These are phyloP conservation scores for Anagyrus pseudococci DNA, from an alignment of 2,888 invertebrate genomes.

Conservation along the genomic window DNA sequence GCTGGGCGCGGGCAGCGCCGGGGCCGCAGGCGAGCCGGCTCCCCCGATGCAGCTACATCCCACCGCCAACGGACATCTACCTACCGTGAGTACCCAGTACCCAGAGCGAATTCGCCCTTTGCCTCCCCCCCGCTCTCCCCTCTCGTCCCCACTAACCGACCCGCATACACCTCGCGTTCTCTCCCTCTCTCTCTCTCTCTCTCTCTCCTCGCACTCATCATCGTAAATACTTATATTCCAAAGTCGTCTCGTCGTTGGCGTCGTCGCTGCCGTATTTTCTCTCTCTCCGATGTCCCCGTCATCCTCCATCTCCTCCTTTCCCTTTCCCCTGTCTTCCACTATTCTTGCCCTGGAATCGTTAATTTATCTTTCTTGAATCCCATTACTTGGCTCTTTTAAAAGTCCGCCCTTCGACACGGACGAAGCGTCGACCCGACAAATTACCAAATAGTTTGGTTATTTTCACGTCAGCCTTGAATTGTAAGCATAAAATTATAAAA, in stretches of 20 bases:
- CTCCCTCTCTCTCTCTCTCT: neutral
- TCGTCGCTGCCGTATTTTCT: conserved; percentile 13
- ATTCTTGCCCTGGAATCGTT: neutral
- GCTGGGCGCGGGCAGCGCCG: conserved; percentile 65
- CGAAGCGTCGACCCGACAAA: no score
- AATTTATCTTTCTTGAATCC: neutral
- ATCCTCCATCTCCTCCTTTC: neutral
- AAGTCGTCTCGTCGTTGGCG: no score
- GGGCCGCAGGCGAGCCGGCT: conserved; percentile 73
- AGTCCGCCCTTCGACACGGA: no score
- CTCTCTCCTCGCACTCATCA: neutral
- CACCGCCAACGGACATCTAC: conserved; percentile 60
- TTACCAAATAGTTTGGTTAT: neutral
- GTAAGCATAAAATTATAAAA: conserved; percentile 20
- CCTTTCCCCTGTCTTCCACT: conserved; percentile 1
- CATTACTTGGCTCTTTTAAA: neutral
- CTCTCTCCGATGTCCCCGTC: no score
- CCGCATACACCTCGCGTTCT: no score
- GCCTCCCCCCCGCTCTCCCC: neutral
- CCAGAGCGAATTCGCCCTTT: neutral
- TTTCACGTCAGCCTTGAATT: conserved; percentile 11
- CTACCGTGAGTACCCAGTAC: conserved; percentile 50
- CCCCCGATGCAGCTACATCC: conserved; percentile 60
- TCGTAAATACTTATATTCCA: no score
- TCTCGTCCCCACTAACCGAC: no score